A percentile compares a stretch with the other conserved stretches of the same genome.
Evolutionary conservation across 2,113 vertebrate genomes (phyloP).

Genomic region (Catharus bicknelli): DNA sequence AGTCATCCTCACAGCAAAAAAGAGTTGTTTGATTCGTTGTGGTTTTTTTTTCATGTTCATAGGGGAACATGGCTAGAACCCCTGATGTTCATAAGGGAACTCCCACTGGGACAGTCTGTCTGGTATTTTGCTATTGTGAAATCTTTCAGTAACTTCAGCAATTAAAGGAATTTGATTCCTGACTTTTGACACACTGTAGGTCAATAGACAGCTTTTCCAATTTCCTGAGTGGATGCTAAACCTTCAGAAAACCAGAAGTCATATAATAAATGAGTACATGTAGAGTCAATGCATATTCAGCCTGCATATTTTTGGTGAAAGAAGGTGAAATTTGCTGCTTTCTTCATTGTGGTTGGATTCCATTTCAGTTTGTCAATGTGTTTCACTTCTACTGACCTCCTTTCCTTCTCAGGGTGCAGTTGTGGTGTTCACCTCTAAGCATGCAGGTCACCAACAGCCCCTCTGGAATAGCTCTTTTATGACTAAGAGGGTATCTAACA

Average conservation of each 20-base stretch:
- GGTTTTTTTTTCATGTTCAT: not conserved
- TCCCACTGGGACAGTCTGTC: not conserved
- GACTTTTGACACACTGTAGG: not conserved
- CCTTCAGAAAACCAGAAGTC: not conserved
- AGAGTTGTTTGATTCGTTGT: not conserved
- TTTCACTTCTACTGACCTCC: not conserved
- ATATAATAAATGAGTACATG: not conserved
- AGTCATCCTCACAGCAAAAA: not conserved
- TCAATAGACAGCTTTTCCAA: not conserved
- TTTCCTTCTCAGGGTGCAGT: not conserved
- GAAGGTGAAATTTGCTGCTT: not conserved
- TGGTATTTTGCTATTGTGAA: not conserved
- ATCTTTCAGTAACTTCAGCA: not conserved
- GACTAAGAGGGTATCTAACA: not conserved
- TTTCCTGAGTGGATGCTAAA: not conserved
- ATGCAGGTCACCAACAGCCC: not conserved
- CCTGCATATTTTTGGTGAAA: not conserved
- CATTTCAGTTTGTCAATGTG: not conserved
- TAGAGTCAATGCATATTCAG: not conserved
- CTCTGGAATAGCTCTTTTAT: not conserved
- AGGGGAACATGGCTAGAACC: not conserved
- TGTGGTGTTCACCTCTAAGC: not conserved
- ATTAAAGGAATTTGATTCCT: not conserved
- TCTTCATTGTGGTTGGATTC: not conserved
- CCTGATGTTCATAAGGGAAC: not conserved